Percentiles rank a stretch among this genome's conserved stretches.
Conservation (phyloP, 2,113 vertebrate species). For the Herpetotheres cachinnans region DNA sequence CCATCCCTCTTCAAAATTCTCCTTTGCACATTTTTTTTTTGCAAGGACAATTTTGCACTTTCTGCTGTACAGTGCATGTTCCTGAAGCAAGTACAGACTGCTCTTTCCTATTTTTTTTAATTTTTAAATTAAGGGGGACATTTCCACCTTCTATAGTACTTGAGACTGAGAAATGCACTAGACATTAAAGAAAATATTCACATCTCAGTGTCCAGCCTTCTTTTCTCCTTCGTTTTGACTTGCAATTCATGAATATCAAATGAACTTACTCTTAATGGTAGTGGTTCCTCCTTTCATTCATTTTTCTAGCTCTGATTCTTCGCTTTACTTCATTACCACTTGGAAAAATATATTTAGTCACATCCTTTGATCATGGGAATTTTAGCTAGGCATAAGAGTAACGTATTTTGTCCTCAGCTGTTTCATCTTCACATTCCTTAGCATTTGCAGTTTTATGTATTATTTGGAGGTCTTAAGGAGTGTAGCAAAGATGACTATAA, state of each 20-base stretch:
- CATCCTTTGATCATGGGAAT: background rate
- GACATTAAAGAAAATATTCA: background rate
- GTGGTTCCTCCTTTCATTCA: background rate
- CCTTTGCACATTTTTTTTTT: background rate
- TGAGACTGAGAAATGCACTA: slow-evolving; percentile 15
- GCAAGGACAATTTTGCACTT: background rate
- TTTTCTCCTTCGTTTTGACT: background rate
- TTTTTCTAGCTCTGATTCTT: background rate
- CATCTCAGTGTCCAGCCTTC: background rate
- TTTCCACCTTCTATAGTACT: background rate
- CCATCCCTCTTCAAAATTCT: background rate
- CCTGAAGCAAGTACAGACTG: background rate
- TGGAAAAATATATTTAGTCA: background rate
- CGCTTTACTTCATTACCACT: background rate
- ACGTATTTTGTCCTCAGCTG: background rate
- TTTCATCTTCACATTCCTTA: slow-evolving; percentile 59
- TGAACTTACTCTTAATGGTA: background rate
- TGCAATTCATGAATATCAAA: background rate
- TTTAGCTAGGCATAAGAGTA: slow-evolving; percentile 12
- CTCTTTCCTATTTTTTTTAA: background rate
- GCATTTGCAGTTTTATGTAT: slow-evolving; percentile 38
- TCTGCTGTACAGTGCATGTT: background rate
- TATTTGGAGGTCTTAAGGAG: slow-evolving; percentile 65
- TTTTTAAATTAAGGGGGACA: background rate
- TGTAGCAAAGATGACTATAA: slow-evolving; percentile 71